Percentiles rank a stretch among this genome's conserved stretches.
Evolutionary conservation across 1,140 invertebrate species (phyloP).

Genomic region (Drosophila gunungcola): DNA sequence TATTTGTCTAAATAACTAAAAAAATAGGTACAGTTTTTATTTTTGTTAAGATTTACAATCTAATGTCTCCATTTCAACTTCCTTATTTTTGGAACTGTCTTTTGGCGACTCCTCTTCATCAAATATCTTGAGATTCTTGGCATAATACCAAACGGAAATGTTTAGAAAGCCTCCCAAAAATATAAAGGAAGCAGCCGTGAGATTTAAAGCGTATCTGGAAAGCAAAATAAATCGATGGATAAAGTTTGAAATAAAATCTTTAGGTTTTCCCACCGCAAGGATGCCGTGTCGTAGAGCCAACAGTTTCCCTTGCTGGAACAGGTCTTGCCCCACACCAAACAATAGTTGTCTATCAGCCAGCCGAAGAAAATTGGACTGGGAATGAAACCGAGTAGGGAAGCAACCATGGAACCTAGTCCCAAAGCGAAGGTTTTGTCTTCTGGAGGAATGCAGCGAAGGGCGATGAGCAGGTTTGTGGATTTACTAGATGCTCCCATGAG

Average conservation of each 20-base stretch:
- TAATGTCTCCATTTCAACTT: slow-evolving; percentile 28
- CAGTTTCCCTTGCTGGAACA: slow-evolving; percentile 90
- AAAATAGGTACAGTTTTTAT: neutral
- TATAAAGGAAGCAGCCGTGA: slow-evolving; percentile 88
- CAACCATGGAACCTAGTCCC: slow-evolving; percentile 88
- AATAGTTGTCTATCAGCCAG: slow-evolving; percentile 89
- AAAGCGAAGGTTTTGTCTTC: slow-evolving; percentile 89
- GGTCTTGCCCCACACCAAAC: slow-evolving; percentile 90
- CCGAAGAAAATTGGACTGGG: slow-evolving; percentile 90
- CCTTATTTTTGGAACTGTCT: slow-evolving; percentile 6
- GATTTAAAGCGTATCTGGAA: slow-evolving; percentile 87
- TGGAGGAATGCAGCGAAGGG: slow-evolving; percentile 88
- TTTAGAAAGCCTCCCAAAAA: slow-evolving; percentile 88
- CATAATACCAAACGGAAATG: slow-evolving; percentile 88
- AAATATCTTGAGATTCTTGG: slow-evolving; percentile 89
- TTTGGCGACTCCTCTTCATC: slow-evolving; percentile 86
- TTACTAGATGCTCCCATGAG: slow-evolving; percentile 88
- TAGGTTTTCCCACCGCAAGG: slow-evolving; percentile 36
- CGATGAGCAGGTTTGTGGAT: slow-evolving; percentile 88
- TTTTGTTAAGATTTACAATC: slow-evolving; percentile 12
- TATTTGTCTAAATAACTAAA: slow-evolving; percentile 1
- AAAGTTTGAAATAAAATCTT: neutral
- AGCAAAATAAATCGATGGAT: neutral
- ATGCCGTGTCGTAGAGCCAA: slow-evolving; percentile 89
- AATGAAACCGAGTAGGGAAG: slow-evolving; percentile 88